phyloP scores from a whole-genome alignment of 2,113 vertebrate species.

The Columba janthina region DNA sequence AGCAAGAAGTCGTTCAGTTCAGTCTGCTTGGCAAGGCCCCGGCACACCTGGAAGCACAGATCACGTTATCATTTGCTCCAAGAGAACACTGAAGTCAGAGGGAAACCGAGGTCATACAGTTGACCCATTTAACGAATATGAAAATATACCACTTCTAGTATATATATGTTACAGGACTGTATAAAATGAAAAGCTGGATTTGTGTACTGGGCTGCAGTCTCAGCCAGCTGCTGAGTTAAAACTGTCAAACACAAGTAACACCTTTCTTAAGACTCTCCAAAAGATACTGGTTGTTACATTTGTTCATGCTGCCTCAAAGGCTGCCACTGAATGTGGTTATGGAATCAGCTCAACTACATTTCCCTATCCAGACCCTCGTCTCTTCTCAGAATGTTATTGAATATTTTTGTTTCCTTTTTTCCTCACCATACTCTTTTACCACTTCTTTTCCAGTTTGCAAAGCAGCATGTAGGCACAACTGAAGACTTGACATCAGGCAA shows the following conservation, averaged over 20 bases:
- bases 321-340: neutral
- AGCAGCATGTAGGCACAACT: neutral
- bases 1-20: slow-evolving; percentile 98
- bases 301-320: neutral
- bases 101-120: neutral
- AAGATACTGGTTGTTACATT: neutral
- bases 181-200: neutral
- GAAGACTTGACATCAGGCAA: neutral
- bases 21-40: slow-evolving; percentile 97
- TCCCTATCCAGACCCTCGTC: neutral
- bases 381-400: neutral
- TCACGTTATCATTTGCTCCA: neutral
- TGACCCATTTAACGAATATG: neutral
- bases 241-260: neutral
- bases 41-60: slow-evolving; percentile 84
- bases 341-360: neutral
- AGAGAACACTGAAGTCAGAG: neutral
- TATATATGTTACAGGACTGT: neutral
- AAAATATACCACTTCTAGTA: neutral
- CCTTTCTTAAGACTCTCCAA: neutral
- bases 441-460: neutral
- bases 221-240: neutral
- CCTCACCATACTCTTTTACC: neutral
- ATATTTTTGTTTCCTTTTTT: neutral
- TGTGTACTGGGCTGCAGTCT: neutral